Base-by-base conservation (phyloP, 2,888 invertebrate genomes). In the Malthinus flaveolus region DNA sequence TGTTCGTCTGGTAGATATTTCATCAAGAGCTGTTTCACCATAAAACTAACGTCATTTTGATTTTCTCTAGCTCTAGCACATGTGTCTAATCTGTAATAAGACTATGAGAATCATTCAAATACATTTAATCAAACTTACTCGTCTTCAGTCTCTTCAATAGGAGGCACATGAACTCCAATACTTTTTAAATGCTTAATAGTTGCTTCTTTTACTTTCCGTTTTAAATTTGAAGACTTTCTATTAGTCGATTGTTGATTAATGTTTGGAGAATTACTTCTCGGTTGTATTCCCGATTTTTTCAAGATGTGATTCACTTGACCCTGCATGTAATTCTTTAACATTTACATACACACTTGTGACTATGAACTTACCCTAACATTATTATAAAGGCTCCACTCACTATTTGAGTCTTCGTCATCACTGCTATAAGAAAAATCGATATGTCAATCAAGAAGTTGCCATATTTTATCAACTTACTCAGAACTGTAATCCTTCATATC, bases 331-430 rank as follows among this genome's bases (percentile, higher is more conserved):
- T 23, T 5, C 2, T 23, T 23, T 23, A 23, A 5, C 5, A 23
- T 23, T 23, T 23, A 23, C 5, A 3, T 23, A 23, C 23, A 23
- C 23, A 23, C 23, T 23, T 23, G 23, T 23, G 23, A 23, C 5
- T 23, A 23, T 23, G 5, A 23, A 23, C 23, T 23, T 23, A 23
- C 23, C 5, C 23, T 23, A 23, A 23, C 23, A 80, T 88, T 88
- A 69, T 87, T 85, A 69, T 88, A 89, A 73, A 89, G 85, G 3
- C 87, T 88, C 84, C 86, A 86, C 73, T 85, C 84, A 23, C 84
- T 82, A 44, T 83, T 81, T 68, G 70, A 71, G 32, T 75, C 75
- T 1, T 78, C 75, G 45, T 82, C 83, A 64, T 83, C 83, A 49
- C 84, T 84, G 45, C 81, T 82, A 78, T 78, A 69, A 52, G 56